phyloP scores from a whole-genome alignment of 1,140 invertebrate genomes.

The Contarinia nasturtii region DNA sequence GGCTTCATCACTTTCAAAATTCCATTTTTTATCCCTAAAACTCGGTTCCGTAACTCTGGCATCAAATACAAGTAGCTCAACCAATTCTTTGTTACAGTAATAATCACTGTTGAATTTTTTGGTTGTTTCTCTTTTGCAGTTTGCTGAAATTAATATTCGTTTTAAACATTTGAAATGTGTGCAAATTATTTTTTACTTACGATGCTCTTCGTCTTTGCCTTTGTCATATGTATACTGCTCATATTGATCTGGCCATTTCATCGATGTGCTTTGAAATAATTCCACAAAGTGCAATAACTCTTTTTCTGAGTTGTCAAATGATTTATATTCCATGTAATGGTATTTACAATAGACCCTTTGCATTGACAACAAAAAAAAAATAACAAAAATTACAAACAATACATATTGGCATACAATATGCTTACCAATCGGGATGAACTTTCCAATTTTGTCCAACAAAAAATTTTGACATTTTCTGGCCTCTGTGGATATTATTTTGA shows the following conservation, averaged over 20 bases:
- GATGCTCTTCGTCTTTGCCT: constrained; percentile 14
- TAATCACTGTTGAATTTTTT: constrained; percentile 46
- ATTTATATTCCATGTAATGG: constrained; percentile 55
- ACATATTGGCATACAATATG: background rate
- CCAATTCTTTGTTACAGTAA: constrained; percentile 68
- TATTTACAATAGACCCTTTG: constrained; percentile 75
- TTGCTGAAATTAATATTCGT: constrained; percentile 24
- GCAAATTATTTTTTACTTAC: too few species aligned
- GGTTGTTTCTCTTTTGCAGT: constrained; percentile 40
- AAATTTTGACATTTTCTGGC: constrained; percentile 46
- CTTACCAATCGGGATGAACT: constrained; percentile 70
- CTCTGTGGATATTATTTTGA: constrained; percentile 37
- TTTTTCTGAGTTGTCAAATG: constrained; percentile 47
- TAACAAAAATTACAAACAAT: background rate
- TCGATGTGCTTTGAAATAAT: constrained; percentile 32
- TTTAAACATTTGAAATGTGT: too few species aligned
- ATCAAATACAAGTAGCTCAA: constrained; percentile 72
- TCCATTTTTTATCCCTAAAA: constrained; percentile 41
- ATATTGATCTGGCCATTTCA: constrained; percentile 38
- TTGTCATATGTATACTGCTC: constrained; percentile 14
- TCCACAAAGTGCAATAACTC: constrained; percentile 55
- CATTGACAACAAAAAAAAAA: constrained; percentile 5
- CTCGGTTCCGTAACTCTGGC: constrained; percentile 58
- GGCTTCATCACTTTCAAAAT: constrained; percentile 29
- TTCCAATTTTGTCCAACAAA: constrained; percentile 55